These are phyloP conservation scores for Stigmatopora argus DNA, from an alignment of 2,113 vertebrate species.

Conservation along the genomic window DNA sequence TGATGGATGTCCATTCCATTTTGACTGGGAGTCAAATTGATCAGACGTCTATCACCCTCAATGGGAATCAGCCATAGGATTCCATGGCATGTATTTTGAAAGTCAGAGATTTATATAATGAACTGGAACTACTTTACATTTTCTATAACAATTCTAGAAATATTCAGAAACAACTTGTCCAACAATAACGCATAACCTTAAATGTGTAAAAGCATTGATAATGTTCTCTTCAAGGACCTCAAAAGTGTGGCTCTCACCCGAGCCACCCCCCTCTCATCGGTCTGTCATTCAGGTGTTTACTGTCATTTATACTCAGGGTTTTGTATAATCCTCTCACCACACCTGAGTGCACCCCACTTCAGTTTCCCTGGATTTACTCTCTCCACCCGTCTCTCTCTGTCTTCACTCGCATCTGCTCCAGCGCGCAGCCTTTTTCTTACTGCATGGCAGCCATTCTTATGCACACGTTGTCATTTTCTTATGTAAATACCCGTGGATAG, in stretches of 20 bases:
- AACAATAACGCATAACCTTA: conserved; percentile 25
- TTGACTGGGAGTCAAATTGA: too few species aligned
- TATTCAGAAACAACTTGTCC: conserved; percentile 21
- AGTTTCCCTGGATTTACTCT: conserved; percentile 64
- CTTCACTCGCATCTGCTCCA: conserved; percentile 30
- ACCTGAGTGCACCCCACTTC: conserved; percentile 67
- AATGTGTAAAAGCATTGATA: conserved; percentile 36
- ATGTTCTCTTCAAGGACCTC: conserved; percentile 48
- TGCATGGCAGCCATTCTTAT: conserved; percentile 63
- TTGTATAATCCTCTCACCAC: conserved; percentile 72
- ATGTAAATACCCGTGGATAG: conserved; percentile 68
- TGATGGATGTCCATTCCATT: too few species aligned
- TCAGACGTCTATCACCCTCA: too few species aligned
- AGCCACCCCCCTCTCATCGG: conserved; percentile 35
- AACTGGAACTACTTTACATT: background rate
- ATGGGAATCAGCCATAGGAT: too few species aligned
- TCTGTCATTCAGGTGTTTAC: conserved; percentile 73
- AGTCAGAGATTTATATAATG: conserved; percentile 1
- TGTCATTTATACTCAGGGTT: conserved; percentile 71
- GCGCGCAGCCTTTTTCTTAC: conserved; percentile 51
- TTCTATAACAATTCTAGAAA: background rate
- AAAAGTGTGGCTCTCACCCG: conserved; percentile 43
- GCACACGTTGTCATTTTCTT: conserved; percentile 62
- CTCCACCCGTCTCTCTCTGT: conserved; percentile 17
- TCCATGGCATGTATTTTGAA: background rate